Percentiles rank a stretch among this genome's conserved stretches.
These are phyloP conservation scores for Andrena fulva DNA, from an alignment of 2,888 invertebrate species.

Conservation along the genomic window DNA sequence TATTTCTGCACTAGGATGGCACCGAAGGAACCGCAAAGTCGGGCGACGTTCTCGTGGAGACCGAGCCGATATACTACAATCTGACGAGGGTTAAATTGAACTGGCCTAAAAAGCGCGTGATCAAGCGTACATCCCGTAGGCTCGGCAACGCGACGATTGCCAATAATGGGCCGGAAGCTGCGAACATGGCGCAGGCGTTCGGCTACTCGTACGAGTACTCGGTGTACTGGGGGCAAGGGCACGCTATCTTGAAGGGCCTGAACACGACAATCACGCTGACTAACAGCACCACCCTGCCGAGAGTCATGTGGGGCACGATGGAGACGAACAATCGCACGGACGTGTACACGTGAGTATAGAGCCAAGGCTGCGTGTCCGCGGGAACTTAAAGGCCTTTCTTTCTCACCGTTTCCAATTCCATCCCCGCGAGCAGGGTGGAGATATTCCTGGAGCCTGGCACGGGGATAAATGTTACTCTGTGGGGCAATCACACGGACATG, in stretches of 20 bases:
- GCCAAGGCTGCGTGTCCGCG: neutral
- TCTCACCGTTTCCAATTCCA: neutral
- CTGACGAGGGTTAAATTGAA: slow-evolving; percentile 89
- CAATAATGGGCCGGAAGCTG: slow-evolving; percentile 86
- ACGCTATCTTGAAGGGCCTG: slow-evolving; percentile 90
- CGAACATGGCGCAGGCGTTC: slow-evolving; percentile 90
- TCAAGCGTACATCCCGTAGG: slow-evolving; percentile 78
- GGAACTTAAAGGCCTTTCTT: neutral
- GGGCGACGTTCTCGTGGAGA: slow-evolving; percentile 92
- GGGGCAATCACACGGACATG: slow-evolving; percentile 90
- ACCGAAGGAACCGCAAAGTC: slow-evolving; percentile 71
- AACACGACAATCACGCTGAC: slow-evolving; percentile 88
- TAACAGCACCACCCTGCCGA: slow-evolving; percentile 87
- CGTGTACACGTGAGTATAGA: slow-evolving; percentile 83
- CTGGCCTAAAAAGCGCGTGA: slow-evolving; percentile 86
- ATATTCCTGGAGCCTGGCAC: slow-evolving; percentile 91
- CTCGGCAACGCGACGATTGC: slow-evolving; percentile 84
- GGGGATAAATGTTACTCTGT: slow-evolving; percentile 92
- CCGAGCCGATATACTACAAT: slow-evolving; percentile 92
- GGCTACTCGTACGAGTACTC: slow-evolving; percentile 90
- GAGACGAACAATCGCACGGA: slow-evolving; percentile 87
- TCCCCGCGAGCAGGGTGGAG: slow-evolving; percentile 85
- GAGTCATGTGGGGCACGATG: slow-evolving; percentile 90
- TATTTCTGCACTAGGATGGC: slow-evolving; percentile 69
- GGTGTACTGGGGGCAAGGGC: slow-evolving; percentile 92